Percentiles rank a stretch among this genome's conserved stretches.
Conservation (phyloP, 2,888 invertebrate genomes). For the Epirrhoe alternata region DNA sequence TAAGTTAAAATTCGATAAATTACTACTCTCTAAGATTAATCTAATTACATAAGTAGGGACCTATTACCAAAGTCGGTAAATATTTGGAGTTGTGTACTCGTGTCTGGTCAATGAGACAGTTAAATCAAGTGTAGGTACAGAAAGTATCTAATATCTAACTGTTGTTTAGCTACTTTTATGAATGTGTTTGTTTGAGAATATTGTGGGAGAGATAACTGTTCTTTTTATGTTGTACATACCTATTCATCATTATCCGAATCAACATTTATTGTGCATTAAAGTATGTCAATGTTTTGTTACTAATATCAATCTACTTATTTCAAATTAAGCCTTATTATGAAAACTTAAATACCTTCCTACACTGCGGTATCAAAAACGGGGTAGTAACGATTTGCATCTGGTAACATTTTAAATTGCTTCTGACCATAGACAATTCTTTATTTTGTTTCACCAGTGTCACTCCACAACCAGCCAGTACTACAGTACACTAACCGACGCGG, state of each 20-base stretch:
- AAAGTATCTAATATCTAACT: slow-evolving; percentile 16
- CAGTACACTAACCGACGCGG: too few species aligned
- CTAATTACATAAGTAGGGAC: too few species aligned
- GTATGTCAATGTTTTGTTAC: slow-evolving; percentile 19
- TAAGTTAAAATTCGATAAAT: too few species aligned
- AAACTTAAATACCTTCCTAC: too few species aligned
- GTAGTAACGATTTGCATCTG: neutral
- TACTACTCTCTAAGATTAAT: too few species aligned
- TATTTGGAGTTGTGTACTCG: too few species aligned
- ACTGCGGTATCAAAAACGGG: neutral
- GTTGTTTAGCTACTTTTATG: slow-evolving; percentile 34
- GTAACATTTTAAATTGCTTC: neutral
- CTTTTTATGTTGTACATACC: slow-evolving; percentile 25
- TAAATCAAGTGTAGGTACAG: too few species aligned
- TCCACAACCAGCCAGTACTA: too few species aligned
- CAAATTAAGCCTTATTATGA: neutral
- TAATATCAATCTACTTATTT: neutral
- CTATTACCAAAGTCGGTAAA: neutral
- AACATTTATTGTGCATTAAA: slow-evolving; percentile 24
- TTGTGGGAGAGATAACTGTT: slow-evolving; percentile 54
- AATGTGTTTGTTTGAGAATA: slow-evolving; percentile 29
- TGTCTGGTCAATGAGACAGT: too few species aligned
- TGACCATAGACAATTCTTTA: neutral
- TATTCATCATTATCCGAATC: slow-evolving; percentile 32
- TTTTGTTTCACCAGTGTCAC: too few species aligned